These are phyloP conservation scores for Elegia similella DNA, from an alignment of 2,888 invertebrate genomes.

Conservation along the genomic window DNA sequence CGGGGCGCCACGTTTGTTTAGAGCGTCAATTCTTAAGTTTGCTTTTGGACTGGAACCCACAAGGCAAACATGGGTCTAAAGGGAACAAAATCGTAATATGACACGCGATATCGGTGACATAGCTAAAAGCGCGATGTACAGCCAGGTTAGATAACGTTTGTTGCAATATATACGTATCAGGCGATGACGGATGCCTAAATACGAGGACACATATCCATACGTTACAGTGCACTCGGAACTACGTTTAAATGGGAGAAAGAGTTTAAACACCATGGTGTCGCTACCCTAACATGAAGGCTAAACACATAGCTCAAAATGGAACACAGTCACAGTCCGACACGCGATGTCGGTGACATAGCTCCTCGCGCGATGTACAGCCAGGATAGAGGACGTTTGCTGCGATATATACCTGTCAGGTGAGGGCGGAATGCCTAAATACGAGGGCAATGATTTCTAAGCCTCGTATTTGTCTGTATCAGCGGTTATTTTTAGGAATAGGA, in stretches of 20 bases:
- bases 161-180: constrained; percentile 16
- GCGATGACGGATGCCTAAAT: constrained; percentile 12
- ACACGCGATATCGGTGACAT: constrained; percentile 21
- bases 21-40: too few relatives aligned
- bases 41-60: too few relatives aligned
- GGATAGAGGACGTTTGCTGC: constrained; percentile 22
- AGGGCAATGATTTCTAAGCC: constrained; percentile 10
- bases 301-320: not conserved
- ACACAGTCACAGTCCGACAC: constrained; percentile 16
- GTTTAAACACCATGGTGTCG: too few relatives aligned
- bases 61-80: not conserved
- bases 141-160: constrained; percentile 22
- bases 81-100: not conserved
- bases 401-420: constrained; percentile 16
- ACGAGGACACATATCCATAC: too few relatives aligned
- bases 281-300: not conserved
- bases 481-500: not conserved
- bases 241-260: too few relatives aligned
- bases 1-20: too few relatives aligned
- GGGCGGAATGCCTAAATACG: constrained; percentile 16
- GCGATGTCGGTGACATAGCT: constrained; percentile 19
- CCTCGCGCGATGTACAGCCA: constrained; percentile 20
- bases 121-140: constrained; percentile 20
- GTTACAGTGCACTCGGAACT: too few relatives aligned
- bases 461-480: not conserved